These are phyloP conservation scores for Anastrepha obliqua DNA, from an alignment of 1,140 invertebrate species.

Conservation along the genomic window DNA sequence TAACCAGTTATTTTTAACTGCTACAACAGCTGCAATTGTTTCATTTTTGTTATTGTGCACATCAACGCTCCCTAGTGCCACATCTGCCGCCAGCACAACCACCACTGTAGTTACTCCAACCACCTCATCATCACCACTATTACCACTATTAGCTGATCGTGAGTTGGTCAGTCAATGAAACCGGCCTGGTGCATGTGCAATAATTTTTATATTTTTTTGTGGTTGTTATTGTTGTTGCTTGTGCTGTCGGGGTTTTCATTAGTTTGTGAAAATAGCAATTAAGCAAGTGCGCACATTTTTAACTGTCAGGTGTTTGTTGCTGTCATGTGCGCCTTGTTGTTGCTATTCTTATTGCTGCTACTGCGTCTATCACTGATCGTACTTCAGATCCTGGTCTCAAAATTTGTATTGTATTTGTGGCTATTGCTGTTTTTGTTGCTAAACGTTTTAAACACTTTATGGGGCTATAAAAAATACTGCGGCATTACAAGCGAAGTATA, in stretches of 20 bases:
- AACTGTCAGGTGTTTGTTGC: no score
- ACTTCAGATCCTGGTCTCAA: background rate
- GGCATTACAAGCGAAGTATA: background rate
- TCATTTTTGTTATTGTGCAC: background rate
- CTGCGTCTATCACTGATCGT: background rate
- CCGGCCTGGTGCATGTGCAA: no score
- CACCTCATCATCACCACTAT: background rate
- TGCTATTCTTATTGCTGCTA: background rate
- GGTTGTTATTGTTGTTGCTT: no score
- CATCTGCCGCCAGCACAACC: background rate
- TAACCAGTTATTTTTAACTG: background rate
- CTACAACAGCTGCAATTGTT: background rate
- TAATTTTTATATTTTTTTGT: no score
- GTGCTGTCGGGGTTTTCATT: no score
- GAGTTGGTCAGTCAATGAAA: no score
- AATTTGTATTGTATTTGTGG: background rate
- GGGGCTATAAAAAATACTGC: background rate
- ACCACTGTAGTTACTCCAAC: background rate
- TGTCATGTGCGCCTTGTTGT: no score
- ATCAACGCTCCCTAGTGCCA: background rate
- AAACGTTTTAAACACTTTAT: conserved; percentile 13
- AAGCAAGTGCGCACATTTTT: no score
- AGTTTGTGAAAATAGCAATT: no score
- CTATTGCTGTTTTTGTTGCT: background rate
- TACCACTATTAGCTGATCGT: background rate